Evolutionary conservation across 2,113 vertebrate species (phyloP), one percentile per base, ranked within the genome.

Genomic region (Callionymus lyra): DNA sequence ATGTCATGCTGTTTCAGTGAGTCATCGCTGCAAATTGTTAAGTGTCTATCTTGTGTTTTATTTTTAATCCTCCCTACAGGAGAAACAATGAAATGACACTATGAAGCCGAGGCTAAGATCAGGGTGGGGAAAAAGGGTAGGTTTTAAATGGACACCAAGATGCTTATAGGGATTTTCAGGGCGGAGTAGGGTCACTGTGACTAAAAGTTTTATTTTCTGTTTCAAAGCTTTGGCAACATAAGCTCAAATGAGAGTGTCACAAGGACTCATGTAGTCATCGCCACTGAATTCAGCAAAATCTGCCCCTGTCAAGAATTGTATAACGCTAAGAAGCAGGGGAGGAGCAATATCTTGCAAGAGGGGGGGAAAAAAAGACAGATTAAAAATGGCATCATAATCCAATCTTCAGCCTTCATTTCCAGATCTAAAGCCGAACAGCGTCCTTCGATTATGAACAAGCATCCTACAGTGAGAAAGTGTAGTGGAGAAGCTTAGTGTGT

Each of bases 341-440:
- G 66, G 70, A 69, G 69, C 59, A 56, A 65, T 76, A 69, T 82
- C 72, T 83, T 72, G 70, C 59, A 41, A 70, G 53, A 8, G 21
- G 65, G 57, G 43, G n/a, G n/a, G n/a, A n/a, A n/a, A n/a, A 72
- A 68, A 73, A 65, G 56, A 64, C 54, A 55, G 79, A 78, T 84
- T 84, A 80, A 75, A 82, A 79, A 78, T 71, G 74, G 68, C 80
- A 79, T 74, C 72, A 68, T 82, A 82, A 84, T 84, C 77, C 75
- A 80, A 72, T 82, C 74, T 80, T 47, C 53, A 74, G 65, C 61
- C 72, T 72, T 66, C 63, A 34, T 76, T 82, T 76, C 76, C 68
- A 76, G 62, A 71, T 74, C 52, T 71, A 61, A 63, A 74, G 66
- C 70, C 57, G 59, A 69, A 61, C 63, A 38, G 47, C 59, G 45